Evolutionary conservation across 1,140 invertebrate genomes (phyloP), one percentile per base, ranked within the genome.

Genomic region (Lucilia cuprina): DNA sequence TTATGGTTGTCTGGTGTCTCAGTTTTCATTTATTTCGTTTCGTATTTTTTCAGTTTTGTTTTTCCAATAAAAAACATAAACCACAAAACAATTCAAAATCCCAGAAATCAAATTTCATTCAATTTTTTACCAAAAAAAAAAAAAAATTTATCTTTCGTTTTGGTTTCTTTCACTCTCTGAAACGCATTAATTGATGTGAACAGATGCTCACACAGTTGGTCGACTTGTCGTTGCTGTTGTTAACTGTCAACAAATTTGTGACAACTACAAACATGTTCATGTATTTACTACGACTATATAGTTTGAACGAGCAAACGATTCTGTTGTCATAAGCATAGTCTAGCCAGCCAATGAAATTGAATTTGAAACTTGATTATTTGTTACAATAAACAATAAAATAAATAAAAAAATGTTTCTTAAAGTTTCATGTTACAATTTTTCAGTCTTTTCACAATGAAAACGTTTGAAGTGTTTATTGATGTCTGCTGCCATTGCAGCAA

Each of bases 191-290:
- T 70, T 70, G 65, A 70, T 21, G 19, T 70, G 65, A 70, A 70
- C 65, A 70, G 65, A 70, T 70, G 65, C 65, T 21, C 19, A 21
- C 65, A 70, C 65, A 70, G 65, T 70, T 70, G 65, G 65, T 70
- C n/a, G 65, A 70, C 65, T 70, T 70, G 65, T 70, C 65, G 65
- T 70, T 70, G 65, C 65, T 10, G 65, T 70, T 70, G 65, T 70
- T 70, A 70, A 70, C 65, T 70, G 65, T 70, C 65, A 70, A 70
- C 65, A 70, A 70, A 70, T 70, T 70, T 70, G n/a, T 70, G 65
- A 70, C 65, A 70, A 19, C 65, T 21, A 70, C 65, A 70, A 21
- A 70, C n/a, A 70, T 70, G 65, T 70, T 70, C 19, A 70, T 70
- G 65, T 9, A 60, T 60, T 60, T 14, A n/a, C 17, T 60, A n/a